phyloP scores from a whole-genome alignment of 1,140 invertebrate species.

The Diachasmimorpha longicaudata region DNA sequence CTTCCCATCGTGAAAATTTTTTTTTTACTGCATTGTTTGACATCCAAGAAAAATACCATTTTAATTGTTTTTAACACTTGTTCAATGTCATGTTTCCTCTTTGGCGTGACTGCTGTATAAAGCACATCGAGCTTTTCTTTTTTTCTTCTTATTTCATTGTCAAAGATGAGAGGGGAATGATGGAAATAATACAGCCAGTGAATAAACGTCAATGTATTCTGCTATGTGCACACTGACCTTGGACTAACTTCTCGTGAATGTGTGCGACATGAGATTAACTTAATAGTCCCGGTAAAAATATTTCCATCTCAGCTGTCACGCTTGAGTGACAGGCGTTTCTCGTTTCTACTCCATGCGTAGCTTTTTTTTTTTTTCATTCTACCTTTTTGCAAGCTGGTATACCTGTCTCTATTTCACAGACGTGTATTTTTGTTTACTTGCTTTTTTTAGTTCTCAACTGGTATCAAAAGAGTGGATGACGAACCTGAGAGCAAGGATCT shows the following conservation, averaged over 20 bases:
- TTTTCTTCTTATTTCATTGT: not conserved
- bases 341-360: not conserved
- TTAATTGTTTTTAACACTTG: constrained; percentile 4
- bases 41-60: constrained; percentile 1
- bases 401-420: constrained; percentile 5
- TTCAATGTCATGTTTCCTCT: constrained; percentile 16
- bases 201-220: not conserved
- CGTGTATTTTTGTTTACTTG: not conserved
- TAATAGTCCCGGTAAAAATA: constrained; percentile 20
- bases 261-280: constrained; percentile 14
- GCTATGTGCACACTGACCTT: not conserved
- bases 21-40: not conserved
- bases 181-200: not conserved
- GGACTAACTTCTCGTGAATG: not conserved
- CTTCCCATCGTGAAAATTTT: not conserved
- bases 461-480: not conserved
- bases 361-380: not conserved
- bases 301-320: constrained; percentile 22
- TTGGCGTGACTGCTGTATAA: constrained; percentile 6
- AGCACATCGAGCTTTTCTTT: not conserved
- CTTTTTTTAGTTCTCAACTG: not conserved
- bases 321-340: constrained; percentile 18
- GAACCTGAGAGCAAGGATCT: not conserved
- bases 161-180: not conserved
- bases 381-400: constrained; percentile 7